phyloP scores from a whole-genome alignment of 2,797 vertebrate genomes.

The Tolypeutes matacus region DNA sequence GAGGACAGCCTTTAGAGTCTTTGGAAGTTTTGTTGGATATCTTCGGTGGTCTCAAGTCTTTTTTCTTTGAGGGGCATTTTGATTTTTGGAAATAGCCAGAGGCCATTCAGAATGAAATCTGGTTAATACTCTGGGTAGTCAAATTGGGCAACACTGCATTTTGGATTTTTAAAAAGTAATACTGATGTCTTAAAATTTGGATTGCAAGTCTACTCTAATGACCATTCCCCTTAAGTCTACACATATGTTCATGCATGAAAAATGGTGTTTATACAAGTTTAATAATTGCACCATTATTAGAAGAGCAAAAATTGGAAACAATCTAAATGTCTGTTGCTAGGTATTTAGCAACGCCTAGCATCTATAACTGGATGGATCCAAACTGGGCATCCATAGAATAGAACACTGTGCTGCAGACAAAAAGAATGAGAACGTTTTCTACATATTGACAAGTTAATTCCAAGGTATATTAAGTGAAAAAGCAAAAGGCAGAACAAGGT shows the following conservation, averaged over 20 bases:
- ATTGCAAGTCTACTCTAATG: background rate
- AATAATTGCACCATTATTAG: background rate
- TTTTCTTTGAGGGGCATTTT: background rate
- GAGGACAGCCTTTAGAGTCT: background rate
- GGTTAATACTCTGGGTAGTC: background rate
- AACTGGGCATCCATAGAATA: background rate
- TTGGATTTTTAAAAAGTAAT: background rate
- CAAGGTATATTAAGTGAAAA: background rate
- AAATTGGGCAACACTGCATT: background rate
- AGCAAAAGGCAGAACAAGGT: background rate
- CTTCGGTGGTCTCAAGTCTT: background rate
- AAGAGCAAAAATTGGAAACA: slow-evolving; percentile 29
- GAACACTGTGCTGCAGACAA: background rate
- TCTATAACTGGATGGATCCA: background rate
- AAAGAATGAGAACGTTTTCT: background rate
- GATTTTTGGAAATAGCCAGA: background rate
- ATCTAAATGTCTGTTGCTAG: background rate
- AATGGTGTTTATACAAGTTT: background rate
- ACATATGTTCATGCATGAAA: background rate
- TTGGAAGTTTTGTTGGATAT: background rate
- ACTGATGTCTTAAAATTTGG: background rate
- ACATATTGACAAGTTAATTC: background rate
- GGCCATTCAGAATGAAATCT: background rate
- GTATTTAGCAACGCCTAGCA: background rate
- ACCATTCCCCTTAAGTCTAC: background rate